phyloP scores from a whole-genome alignment of 2,797 vertebrate genomes.

The Hemitrygon akajei region DNA sequence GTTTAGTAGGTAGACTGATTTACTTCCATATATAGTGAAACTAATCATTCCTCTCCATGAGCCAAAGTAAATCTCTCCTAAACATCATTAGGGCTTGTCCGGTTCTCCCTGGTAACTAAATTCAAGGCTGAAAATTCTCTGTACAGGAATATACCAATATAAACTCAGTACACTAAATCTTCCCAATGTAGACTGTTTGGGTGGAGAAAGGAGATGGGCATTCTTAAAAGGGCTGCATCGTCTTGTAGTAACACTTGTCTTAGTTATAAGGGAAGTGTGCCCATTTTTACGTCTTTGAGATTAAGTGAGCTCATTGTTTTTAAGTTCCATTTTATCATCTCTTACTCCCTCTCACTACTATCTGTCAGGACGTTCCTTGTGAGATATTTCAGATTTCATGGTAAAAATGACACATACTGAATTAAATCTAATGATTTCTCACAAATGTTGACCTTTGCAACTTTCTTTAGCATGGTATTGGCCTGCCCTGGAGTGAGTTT shows the following conservation, averaged over 20 bases:
- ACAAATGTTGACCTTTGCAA: background rate
- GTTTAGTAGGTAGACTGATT: constrained; percentile 11
- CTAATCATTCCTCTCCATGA: constrained; percentile 4
- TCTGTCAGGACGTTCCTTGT: background rate
- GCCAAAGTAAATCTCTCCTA: constrained; percentile 25
- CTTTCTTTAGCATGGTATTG: background rate
- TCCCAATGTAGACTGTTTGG: background rate
- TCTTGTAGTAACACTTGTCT: background rate
- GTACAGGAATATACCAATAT: constrained; percentile 12
- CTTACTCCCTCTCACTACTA: background rate
- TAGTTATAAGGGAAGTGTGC: background rate
- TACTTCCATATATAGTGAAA: constrained; percentile 33
- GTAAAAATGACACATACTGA: too few species aligned
- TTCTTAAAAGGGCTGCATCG: background rate
- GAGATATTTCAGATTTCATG: background rate
- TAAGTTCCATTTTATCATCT: background rate
- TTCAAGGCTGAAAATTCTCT: background rate
- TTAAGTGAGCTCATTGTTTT: background rate
- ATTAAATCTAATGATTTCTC: background rate
- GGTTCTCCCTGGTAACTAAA: constrained; percentile 18
- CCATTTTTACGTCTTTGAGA: background rate
- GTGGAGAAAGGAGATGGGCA: background rate
- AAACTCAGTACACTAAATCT: background rate
- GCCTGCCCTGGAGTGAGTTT: background rate
- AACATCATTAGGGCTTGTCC: background rate